phyloP scores from a whole-genome alignment of 1,140 invertebrate genomes.

The Aphaenogaster rudis region DNA sequence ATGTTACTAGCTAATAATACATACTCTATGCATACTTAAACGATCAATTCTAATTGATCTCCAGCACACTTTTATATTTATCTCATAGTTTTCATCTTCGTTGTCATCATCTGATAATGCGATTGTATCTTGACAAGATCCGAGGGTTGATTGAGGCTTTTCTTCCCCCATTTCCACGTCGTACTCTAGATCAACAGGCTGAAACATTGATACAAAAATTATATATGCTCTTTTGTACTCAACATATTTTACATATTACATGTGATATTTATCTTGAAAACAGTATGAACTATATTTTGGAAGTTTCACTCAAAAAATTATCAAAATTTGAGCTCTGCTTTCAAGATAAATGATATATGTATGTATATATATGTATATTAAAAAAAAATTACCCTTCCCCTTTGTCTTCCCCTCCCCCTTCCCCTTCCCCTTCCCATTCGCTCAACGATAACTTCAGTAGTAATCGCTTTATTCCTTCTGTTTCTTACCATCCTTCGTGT shows the following conservation, averaged over 20 bases:
- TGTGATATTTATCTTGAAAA: slow-evolving; percentile 10
- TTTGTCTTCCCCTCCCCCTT: slow-evolving; percentile 10
- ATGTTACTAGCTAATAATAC: slow-evolving; percentile 5
- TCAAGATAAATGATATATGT: background rate
- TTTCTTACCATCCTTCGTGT: slow-evolving; percentile 20
- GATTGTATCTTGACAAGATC: slow-evolving; percentile 14
- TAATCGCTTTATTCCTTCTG: background rate
- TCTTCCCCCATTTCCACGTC: slow-evolving; percentile 40
- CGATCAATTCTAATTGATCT: slow-evolving; percentile 73
- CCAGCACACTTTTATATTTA: slow-evolving; percentile 79
- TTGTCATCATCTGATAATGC: slow-evolving; percentile 25
- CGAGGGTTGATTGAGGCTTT: background rate
- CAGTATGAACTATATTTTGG: background rate
- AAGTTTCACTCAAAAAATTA: background rate
- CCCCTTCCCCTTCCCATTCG: background rate
- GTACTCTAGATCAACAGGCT: slow-evolving; percentile 9
- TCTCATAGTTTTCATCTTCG: slow-evolving; percentile 75
- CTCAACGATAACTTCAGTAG: background rate
- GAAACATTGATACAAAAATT: background rate
- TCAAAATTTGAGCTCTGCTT: background rate
- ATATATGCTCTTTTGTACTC: background rate
- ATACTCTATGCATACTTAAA: slow-evolving; percentile 75
- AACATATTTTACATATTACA: slow-evolving; percentile 6
- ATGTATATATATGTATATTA: background rate
- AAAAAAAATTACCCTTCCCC: slow-evolving; percentile 33